A percentile compares a stretch with the other conserved stretches of the same genome.
phyloP scores from a whole-genome alignment of 2,797 vertebrate species.

The Lacerta viridis region DNA sequence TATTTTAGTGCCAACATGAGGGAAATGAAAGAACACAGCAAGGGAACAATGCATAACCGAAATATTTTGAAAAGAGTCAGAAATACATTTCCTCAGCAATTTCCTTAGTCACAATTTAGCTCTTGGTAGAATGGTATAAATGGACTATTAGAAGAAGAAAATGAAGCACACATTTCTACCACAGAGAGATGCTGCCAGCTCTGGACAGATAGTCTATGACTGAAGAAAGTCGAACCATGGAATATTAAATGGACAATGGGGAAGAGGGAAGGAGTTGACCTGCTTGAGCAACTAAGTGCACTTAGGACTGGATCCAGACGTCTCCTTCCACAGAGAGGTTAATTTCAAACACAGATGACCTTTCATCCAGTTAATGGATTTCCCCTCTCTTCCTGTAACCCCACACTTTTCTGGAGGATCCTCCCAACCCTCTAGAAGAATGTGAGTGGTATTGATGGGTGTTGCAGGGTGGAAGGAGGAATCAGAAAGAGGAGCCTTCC shows the following conservation, averaged over 20 bases:
- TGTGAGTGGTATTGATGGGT: background rate
- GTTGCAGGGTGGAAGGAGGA: background rate
- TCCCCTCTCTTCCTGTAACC: no score
- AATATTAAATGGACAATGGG: background rate
- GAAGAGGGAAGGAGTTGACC: no score
- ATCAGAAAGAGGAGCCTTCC: background rate
- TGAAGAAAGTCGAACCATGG: background rate
- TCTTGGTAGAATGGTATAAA: slow-evolving; percentile 11
- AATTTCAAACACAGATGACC: background rate
- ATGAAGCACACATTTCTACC: background rate
- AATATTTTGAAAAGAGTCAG: slow-evolving; percentile 1
- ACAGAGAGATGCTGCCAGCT: background rate
- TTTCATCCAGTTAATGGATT: background rate
- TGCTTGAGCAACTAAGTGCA: background rate
- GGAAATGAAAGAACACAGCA: slow-evolving; percentile 13
- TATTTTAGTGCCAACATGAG: slow-evolving; percentile 37
- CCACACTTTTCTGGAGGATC: no score
- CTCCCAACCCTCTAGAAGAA: background rate
- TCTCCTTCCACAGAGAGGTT: background rate
- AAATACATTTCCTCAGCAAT: slow-evolving; percentile 3
- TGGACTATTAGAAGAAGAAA: background rate
- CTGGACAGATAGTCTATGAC: background rate
- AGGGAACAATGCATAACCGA: slow-evolving; percentile 35
- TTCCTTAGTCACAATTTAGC: slow-evolving; percentile 11
- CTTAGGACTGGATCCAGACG: background rate